phyloP scores from a whole-genome alignment of 2,888 invertebrate genomes.

The Antitype chi region DNA sequence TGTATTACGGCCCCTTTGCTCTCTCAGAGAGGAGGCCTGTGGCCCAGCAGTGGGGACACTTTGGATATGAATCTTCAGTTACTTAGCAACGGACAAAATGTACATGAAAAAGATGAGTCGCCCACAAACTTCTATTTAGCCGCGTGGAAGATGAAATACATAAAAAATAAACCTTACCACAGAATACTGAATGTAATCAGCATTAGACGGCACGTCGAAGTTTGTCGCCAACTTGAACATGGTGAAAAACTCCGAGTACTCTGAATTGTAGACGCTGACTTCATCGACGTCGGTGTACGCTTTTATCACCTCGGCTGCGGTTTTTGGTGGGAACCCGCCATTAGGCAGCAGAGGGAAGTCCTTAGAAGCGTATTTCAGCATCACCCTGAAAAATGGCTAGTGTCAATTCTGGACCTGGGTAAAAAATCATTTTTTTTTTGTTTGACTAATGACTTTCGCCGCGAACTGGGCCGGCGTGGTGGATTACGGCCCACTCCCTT shows the following conservation, averaged over 20 bases:
- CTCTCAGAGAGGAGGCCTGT: too few relatives aligned
- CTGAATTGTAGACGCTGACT: slow-evolving; percentile 81
- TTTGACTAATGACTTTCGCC: not conserved
- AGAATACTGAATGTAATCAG: slow-evolving; percentile 93
- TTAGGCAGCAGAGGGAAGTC: slow-evolving; percentile 74
- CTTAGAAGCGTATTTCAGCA: slow-evolving; percentile 88
- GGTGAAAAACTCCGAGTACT: slow-evolving; percentile 90
- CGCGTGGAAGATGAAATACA: not conserved
- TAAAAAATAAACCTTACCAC: slow-evolving; percentile 88
- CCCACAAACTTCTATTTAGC: not conserved
- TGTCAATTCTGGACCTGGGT: not conserved
- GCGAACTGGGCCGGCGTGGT: too few relatives aligned
- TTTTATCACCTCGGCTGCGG: slow-evolving; percentile 79
- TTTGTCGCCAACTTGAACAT: slow-evolving; percentile 94
- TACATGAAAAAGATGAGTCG: not conserved
- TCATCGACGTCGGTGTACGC: slow-evolving; percentile 78
- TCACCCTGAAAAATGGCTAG: slow-evolving; percentile 83
- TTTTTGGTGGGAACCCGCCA: slow-evolving; percentile 54
- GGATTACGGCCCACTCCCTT: too few relatives aligned
- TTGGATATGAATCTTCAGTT: not conserved
- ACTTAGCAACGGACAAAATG: not conserved
- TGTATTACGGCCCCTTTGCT: too few relatives aligned
- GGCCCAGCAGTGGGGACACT: too few relatives aligned
- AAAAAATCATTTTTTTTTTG: not conserved
- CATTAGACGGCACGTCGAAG: slow-evolving; percentile 92